A percentile compares a stretch with the other conserved stretches of the same genome.
phyloP scores from a whole-genome alignment of 2,113 vertebrate genomes.

The Grallaria varia region DNA sequence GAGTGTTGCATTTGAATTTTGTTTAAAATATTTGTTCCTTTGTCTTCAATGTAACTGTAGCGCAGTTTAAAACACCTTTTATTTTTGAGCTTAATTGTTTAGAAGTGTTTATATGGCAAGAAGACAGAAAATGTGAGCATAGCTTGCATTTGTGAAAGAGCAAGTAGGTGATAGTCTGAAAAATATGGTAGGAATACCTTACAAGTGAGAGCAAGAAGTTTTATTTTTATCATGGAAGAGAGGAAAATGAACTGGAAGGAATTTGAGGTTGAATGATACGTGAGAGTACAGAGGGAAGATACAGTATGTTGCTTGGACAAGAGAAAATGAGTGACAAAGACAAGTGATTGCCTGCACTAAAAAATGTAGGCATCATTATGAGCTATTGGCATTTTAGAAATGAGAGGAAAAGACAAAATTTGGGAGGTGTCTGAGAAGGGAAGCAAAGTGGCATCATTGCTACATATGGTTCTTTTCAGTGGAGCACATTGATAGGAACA shows the following conservation, averaged over 20 bases:
- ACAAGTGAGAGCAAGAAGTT: neutral
- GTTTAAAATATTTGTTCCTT: neutral
- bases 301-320: neutral
- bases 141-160: neutral
- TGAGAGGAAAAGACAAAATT: neutral
- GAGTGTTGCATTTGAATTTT: neutral
- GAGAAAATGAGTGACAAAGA: neutral
- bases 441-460: neutral
- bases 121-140: neutral
- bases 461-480: neutral
- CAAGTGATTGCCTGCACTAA: neutral
- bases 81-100: neutral
- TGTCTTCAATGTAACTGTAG: neutral
- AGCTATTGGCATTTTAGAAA: neutral
- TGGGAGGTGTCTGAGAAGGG: neutral
- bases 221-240: neutral
- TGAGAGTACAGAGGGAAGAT: neutral
- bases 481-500: neutral
- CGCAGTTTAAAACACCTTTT: neutral
- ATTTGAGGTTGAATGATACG: neutral
- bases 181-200: neutral
- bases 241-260: neutral
- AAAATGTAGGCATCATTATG: neutral
- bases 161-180: neutral
- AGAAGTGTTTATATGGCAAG: neutral